A percentile compares a stretch with the other conserved stretches of the same genome.
These are phyloP conservation scores for Notamacropus eugenii DNA, from an alignment of 2,797 vertebrate species.

Conservation along the genomic window DNA sequence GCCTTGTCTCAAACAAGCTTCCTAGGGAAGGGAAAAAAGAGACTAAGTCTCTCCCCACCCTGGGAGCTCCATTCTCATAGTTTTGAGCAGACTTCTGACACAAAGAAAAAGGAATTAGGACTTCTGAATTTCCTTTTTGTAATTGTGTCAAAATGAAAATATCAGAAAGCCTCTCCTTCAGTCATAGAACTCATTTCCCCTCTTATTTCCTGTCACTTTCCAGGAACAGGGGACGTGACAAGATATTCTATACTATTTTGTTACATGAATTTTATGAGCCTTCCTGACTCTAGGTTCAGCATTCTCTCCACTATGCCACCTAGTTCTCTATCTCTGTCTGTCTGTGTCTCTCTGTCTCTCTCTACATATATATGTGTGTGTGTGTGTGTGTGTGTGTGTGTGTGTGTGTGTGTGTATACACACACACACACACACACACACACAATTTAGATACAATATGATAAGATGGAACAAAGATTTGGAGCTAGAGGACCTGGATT, in stretches of 20 bases:
- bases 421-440: too few species aligned
- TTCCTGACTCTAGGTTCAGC: neutral
- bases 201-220: slow-evolving; percentile 1
- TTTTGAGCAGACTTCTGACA: neutral
- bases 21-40: neutral
- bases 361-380: too few species aligned
- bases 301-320: neutral
- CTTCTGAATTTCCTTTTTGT: neutral
- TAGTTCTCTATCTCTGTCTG: neutral
- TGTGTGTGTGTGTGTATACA: fast-evolving
- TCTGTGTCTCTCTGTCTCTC: too few species aligned
- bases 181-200: neutral
- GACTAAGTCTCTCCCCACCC: neutral
- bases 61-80: neutral
- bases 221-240: neutral
- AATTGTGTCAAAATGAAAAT: neutral
- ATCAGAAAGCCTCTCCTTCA: neutral
- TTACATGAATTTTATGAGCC: neutral
- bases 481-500: too few species aligned
- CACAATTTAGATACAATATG: too few species aligned
- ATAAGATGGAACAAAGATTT: too few species aligned
- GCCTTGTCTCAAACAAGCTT: neutral
- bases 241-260: neutral
- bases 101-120: neutral
- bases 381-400: too few species aligned